These are phyloP conservation scores for Anniella stebbinsi DNA, from an alignment of 2,797 vertebrate species.

Conservation along the genomic window DNA sequence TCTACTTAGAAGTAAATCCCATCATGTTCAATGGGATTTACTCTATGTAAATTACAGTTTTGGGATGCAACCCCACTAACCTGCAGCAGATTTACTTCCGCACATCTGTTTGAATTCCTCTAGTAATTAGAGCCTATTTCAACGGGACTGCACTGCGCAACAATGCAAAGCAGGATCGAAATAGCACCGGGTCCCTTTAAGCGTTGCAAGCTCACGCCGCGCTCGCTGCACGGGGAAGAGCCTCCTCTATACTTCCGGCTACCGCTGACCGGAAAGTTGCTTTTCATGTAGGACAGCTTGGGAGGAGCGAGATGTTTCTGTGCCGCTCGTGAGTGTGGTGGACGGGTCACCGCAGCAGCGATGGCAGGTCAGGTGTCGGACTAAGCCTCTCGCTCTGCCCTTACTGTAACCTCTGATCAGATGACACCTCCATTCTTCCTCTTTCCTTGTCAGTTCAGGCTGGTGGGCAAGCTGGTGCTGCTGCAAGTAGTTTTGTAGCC, in stretches of 20 bases:
- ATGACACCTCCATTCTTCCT: not conserved
- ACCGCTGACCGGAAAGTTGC: not conserved
- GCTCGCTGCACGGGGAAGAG: not conserved
- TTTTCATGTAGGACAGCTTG: not conserved
- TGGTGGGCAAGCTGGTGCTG: not conserved
- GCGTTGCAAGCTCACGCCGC: not conserved
- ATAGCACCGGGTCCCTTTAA: not conserved
- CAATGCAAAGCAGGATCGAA: not conserved
- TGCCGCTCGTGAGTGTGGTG: not conserved
- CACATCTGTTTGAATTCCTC: not conserved
- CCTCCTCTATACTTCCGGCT: not conserved
- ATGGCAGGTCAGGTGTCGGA: not conserved
- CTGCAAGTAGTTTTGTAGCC: not conserved
- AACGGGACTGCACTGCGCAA: not conserved
- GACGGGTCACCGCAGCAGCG: not conserved
- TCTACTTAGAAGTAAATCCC: not conserved
- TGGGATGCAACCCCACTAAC: not conserved
- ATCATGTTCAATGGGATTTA: not conserved
- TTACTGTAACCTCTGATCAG: too few species aligned
- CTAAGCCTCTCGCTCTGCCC: not conserved
- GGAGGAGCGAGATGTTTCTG: too few species aligned
- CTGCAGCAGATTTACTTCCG: not conserved
- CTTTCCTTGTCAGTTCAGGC: not conserved
- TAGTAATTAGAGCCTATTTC: too few species aligned
- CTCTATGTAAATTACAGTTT: not conserved